Evolutionary conservation across 2,113 vertebrate genomes (phyloP), one percentile per base, ranked within the genome.

Genomic region (Tragelaphus strepsiceros): DNA sequence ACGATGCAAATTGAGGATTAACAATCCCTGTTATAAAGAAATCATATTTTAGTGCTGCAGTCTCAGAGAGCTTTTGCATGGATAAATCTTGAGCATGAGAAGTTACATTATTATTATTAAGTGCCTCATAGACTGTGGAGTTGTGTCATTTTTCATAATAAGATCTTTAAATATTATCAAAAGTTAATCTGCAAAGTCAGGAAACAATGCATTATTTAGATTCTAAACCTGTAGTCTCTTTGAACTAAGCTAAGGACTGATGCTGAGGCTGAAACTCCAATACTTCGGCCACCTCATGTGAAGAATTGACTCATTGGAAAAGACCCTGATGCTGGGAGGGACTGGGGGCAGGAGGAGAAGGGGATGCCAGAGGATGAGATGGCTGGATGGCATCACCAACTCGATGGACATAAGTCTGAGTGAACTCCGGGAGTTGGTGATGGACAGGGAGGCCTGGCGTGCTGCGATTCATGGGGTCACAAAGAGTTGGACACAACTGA

Each of bases 141-240:
- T 24, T 86, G 21, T 95, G 11, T 82, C 26, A 59, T 78, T 94
- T 94, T 93, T 95, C 39, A 35, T 88, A 84, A 95, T 2, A 59
- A 81, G 30, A 71, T n/a, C 46, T 89, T 97, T 81, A 95, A 95
- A 85, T 61, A 81, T 82, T 51, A 78, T n/a, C 43, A 90, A 88
- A 91, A 84, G 35, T 30, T 83, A 39, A 88, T 77, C 28, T 93
- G 62, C 62, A 94, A 54, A 91, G 61, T 94, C 62, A 88, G 19
- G 46, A 90, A 82, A 93, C 39, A 88, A 90, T 54, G n/a, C 32
- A 93, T 74, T 93, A 80, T 64, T 97, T 93, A 97, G 56, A 91
- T 85, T 89, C 56, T 53, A 97, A 83, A 94, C 87, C 39, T 94
- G 80, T 84, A 59, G 24, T 56, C 21, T 89, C 87, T 98, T 77